phyloP scores from a whole-genome alignment of 2,113 vertebrate genomes.

The Ardeotis arabs region DNA sequence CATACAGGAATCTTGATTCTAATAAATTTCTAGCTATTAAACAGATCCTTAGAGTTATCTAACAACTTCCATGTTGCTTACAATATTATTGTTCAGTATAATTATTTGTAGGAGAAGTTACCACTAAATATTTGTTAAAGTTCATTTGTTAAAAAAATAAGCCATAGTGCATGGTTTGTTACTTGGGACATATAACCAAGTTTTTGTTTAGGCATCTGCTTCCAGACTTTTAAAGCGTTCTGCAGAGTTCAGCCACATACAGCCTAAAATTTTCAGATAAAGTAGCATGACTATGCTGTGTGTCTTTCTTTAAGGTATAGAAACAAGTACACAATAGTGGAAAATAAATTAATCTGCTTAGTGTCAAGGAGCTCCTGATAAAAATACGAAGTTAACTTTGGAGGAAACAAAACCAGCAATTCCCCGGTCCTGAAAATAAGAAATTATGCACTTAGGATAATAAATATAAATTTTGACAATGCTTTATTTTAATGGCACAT shows the following conservation, averaged over 20 bases:
- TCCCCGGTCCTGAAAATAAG: slow-evolving; percentile 62
- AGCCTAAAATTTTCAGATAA: neutral
- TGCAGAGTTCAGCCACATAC: neutral
- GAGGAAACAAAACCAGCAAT: slow-evolving; percentile 12
- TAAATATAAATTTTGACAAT: slow-evolving; percentile 76
- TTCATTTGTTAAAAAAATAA: neutral
- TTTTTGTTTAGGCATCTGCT: neutral
- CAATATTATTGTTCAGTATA: neutral
- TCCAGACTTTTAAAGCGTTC: neutral
- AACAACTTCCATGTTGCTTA: neutral
- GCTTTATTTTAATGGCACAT: slow-evolving; percentile 73
- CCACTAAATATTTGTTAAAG: neutral
- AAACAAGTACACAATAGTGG: neutral
- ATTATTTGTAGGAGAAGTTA: neutral
- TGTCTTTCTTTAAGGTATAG: neutral
- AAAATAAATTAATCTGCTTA: neutral
- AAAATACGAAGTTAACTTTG: neutral
- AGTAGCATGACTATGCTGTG: neutral
- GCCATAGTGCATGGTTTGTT: rapidly evolving
- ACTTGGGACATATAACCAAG: neutral
- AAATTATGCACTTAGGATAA: slow-evolving; percentile 60
- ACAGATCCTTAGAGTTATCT: neutral
- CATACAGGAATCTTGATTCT: neutral
- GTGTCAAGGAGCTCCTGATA: neutral
- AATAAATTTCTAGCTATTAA: neutral